Conservation (phyloP, 2,888 invertebrate species). For the Panzeria rudis region DNA sequence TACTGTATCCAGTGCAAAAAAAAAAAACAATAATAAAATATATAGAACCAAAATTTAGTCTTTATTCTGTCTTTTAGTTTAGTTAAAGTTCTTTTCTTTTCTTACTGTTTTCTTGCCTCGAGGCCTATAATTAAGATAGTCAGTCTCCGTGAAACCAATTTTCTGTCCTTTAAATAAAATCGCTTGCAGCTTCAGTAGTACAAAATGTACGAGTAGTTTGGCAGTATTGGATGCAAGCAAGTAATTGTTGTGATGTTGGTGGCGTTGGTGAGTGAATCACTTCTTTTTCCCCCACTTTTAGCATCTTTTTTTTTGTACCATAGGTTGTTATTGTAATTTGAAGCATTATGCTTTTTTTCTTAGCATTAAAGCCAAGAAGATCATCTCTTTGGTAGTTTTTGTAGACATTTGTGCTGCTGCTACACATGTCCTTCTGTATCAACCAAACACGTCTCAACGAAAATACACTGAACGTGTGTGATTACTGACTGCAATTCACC, state of each 20-base stretch:
- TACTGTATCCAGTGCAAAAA: constrained; percentile 32
- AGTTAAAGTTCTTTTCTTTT: constrained; percentile 43
- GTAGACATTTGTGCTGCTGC: constrained; percentile 59
- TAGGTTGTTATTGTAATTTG: constrained; percentile 66
- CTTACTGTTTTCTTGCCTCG: constrained; percentile 73
- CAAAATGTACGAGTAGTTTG: constrained; percentile 43
- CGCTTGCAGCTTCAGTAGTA: constrained; percentile 73
- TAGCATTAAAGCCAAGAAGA: constrained; percentile 65
- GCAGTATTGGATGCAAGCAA: constrained; percentile 39
- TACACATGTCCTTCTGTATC: constrained; percentile 72
- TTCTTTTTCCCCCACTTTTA: constrained; percentile 61
- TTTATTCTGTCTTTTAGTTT: constrained; percentile 65
- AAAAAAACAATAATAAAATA: neutral
- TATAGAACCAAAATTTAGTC: constrained; percentile 54
- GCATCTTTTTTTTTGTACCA: constrained; percentile 5
- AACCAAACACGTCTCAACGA: constrained; percentile 68
- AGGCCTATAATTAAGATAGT: constrained; percentile 78
- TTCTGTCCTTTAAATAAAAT: constrained; percentile 76
- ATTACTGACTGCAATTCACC: constrained; percentile 71
- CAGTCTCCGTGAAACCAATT: constrained; percentile 77
- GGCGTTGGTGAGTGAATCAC: constrained; percentile 72
- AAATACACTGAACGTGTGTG: constrained; percentile 67
- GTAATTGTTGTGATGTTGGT: constrained; percentile 68
- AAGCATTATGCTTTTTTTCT: constrained; percentile 37
- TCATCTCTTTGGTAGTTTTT: constrained; percentile 66